Evolutionary conservation across 2,113 vertebrate species (phyloP).

Genomic region (Elanoides forficatus): DNA sequence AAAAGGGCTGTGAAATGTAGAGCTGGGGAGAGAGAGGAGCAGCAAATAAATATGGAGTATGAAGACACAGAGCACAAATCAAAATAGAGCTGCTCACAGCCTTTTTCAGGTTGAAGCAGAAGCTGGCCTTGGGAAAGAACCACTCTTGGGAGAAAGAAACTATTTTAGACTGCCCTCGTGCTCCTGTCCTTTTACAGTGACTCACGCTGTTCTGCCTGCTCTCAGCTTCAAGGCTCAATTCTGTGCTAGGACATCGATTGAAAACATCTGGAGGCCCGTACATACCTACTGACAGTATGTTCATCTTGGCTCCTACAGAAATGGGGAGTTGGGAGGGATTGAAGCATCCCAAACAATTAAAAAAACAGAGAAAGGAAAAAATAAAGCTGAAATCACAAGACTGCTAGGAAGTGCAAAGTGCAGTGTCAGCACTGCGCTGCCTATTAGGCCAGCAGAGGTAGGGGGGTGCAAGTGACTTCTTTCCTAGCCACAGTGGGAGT

Average conservation of each 20-base stretch:
- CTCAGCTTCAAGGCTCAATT: background rate
- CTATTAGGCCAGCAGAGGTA: background rate
- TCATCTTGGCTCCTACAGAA: background rate
- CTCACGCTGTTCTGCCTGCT: background rate
- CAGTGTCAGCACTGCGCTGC: background rate
- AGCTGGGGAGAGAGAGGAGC: background rate
- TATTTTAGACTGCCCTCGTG: slow-evolving; percentile 40
- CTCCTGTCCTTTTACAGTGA: slow-evolving; percentile 24
- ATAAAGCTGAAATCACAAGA: background rate
- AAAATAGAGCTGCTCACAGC: background rate
- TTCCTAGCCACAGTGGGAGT: background rate
- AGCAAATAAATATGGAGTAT: background rate
- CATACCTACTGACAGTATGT: background rate
- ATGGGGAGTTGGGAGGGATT: accelerated
- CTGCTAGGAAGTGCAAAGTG: background rate
- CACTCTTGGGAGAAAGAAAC: background rate
- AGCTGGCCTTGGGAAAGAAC: background rate
- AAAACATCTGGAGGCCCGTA: background rate
- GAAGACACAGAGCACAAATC: background rate
- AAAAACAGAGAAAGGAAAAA: background rate
- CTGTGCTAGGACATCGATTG: background rate
- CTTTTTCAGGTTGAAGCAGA: background rate
- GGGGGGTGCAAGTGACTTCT: background rate
- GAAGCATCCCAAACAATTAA: background rate
- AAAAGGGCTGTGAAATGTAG: background rate